Base-by-base conservation (phyloP, 2,888 invertebrate genomes). In the Eurytoma californica region DNA sequence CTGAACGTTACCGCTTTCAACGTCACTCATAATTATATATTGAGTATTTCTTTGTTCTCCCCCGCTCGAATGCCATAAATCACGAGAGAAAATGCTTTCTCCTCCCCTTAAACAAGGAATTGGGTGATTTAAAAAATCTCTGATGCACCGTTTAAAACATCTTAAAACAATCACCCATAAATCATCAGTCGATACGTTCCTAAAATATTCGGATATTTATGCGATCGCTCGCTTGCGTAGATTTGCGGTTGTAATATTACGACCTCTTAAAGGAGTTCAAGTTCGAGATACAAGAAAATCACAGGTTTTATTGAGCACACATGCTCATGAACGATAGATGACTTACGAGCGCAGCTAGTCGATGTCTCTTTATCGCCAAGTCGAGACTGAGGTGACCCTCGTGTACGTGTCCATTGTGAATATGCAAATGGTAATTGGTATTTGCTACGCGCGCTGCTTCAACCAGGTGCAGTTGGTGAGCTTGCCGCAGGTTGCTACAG, bases 161-260 rank as follows among this genome's bases (percentile, higher is more conserved):
- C 68, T 80, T 63, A 76, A 80, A 80, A 80, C 80, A 80, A 76
- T 80, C 76, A 76, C 16, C 76, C 72, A 80, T 76, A 80, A 76
- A 80, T 80, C 61, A 14, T 51, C 18, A 16, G 57, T 14, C 67
- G 58, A 66, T 60, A 57, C 16, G 16, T 2, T 20, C 24, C 18
- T 53, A 61, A 68, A 67, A 51, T 55, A 80, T 80, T 76, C 47
- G 53, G 72, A 67, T 67, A n/a, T n/a, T n/a, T n/a, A n/a, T n/a
- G n/a, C n/a, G n/a, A n/a, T n/a, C n/a, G n/a, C n/a, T n/a, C n/a
- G n/a, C n/a, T n/a, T n/a, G n/a, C n/a, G n/a, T n/a, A n/a, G n/a
- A n/a, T n/a, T n/a, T n/a, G n/a, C n/a, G n/a, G n/a, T n/a, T n/a
- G n/a, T n/a, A n/a, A n/a, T n/a, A n/a, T n/a, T n/a, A n/a, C n/a